These are phyloP conservation scores for Gortyna flavago DNA, from an alignment of 2,888 invertebrate species.

Conservation along the genomic window DNA sequence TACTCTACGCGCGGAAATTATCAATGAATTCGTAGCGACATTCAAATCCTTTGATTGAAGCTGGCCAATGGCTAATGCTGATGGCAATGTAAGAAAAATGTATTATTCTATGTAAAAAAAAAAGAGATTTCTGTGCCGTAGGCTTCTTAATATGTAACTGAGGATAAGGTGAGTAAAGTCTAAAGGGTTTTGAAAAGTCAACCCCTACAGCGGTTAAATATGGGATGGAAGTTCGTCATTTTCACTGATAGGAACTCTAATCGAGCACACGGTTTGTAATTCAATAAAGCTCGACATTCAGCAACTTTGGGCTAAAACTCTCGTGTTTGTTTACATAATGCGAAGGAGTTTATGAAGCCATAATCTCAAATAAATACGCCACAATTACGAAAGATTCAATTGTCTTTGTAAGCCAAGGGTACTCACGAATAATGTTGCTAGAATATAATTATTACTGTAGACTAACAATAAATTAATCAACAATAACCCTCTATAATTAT, in stretches of 20 bases:
- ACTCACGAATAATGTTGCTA: neutral
- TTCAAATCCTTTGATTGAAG: no score
- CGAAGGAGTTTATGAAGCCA: constrained; percentile 2
- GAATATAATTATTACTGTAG: neutral
- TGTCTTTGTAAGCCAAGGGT: neutral
- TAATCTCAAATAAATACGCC: constrained; percentile 17
- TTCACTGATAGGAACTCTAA: neutral
- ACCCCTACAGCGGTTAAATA: no score
- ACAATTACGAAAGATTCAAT: constrained; percentile 8
- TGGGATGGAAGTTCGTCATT: neutral
- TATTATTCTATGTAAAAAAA: no score
- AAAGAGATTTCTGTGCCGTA: no score
- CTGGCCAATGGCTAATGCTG: no score
- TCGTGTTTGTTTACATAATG: constrained; percentile 3
- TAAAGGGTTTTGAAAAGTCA: neutral
- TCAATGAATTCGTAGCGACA: no score
- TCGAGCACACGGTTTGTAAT: neutral
- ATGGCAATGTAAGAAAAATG: no score
- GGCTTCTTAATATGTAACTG: no score
- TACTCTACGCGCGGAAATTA: no score
- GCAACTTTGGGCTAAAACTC: neutral
- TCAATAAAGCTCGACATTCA: neutral
- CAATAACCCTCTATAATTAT: neutral
- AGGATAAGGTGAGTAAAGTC: neutral
- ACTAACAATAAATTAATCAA: neutral